Evolutionary conservation across 2,797 vertebrate genomes (phyloP).

Genomic region (Dryobates pubescens): DNA sequence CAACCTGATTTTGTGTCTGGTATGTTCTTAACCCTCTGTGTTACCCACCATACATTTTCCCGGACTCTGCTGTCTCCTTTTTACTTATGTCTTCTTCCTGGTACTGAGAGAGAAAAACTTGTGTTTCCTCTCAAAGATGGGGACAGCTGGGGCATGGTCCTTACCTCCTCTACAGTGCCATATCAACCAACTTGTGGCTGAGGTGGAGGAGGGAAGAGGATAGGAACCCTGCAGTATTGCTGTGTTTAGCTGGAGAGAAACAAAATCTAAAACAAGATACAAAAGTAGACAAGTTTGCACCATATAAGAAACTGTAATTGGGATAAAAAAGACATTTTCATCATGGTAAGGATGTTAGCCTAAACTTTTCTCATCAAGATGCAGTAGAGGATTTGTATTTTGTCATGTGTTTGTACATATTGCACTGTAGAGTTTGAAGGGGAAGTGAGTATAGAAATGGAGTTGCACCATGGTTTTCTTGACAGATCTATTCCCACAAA

Average conservation of each 20-base stretch:
- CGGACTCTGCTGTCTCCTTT: not conserved
- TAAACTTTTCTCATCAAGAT: constrained; percentile 2
- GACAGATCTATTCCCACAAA: not conserved
- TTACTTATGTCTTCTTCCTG: not conserved
- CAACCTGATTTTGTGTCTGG: not conserved
- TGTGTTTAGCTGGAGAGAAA: not conserved
- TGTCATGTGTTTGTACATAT: not conserved
- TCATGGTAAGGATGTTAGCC: not conserved
- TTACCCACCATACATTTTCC: not conserved
- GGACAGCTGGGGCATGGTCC: not conserved
- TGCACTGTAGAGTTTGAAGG: not conserved
- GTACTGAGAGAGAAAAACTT: not conserved
- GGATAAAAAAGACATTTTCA: not conserved
- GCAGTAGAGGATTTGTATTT: not conserved
- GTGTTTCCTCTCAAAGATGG: not conserved
- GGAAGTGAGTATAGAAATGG: not conserved
- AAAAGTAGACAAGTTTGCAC: constrained; percentile 1
- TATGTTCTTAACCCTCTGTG: not conserved
- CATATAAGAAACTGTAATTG: not conserved
- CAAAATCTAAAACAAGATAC: not conserved
- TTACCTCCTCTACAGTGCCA: not conserved
- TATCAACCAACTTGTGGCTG: not conserved
- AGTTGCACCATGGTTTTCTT: not conserved
- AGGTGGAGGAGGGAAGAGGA: not conserved
- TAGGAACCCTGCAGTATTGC: not conserved